These are phyloP conservation scores for Hipposideros larvatus DNA, from an alignment of 2,797 vertebrate species.

Conservation along the genomic window DNA sequence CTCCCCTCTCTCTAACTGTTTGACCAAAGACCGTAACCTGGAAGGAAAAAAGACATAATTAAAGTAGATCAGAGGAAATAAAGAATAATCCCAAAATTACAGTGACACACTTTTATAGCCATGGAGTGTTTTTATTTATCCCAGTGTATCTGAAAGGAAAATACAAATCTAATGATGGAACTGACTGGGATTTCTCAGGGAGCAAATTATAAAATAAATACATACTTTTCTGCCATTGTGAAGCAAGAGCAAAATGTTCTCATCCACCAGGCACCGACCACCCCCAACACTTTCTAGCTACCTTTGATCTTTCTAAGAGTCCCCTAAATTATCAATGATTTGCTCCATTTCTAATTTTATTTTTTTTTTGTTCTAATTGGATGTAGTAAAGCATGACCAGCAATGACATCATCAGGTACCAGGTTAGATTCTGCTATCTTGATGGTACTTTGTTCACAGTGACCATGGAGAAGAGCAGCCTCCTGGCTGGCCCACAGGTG, in stretches of 20 bases:
- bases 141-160: neutral
- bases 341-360: neutral
- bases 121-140: neutral
- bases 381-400: neutral
- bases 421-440: neutral
- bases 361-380: neutral
- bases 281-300: neutral
- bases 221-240: neutral
- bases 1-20: slow-evolving; percentile 97
- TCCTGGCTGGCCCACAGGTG: neutral
- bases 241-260: slow-evolving; percentile 38
- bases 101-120: neutral
- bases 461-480: neutral
- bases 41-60: slow-evolving; percentile 55
- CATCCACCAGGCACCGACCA: neutral
- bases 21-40: slow-evolving; percentile 97
- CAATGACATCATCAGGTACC: neutral
- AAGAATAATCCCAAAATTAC: neutral
- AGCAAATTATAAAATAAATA: slow-evolving; percentile 15
- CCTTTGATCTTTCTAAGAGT: neutral
- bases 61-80: slow-evolving; percentile 58
- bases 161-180: neutral
- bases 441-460: neutral
- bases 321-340: neutral
- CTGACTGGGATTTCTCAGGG: neutral